Percentiles rank a stretch among this genome's conserved stretches.
These are phyloP conservation scores for Ditylenchus weischeri DNA, from an alignment of 2,888 invertebrate genomes.

Conservation along the genomic window DNA sequence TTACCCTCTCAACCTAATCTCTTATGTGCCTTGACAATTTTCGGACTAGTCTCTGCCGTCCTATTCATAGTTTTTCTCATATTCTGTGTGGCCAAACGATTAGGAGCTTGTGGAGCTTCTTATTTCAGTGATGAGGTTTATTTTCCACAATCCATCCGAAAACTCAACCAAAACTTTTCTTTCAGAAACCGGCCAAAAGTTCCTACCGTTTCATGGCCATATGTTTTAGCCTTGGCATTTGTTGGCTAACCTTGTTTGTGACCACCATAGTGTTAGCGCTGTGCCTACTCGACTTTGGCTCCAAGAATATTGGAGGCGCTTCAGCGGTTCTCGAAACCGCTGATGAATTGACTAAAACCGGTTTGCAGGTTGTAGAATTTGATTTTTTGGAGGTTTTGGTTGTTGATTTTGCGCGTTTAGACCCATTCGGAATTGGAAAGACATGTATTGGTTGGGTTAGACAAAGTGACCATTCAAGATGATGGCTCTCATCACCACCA, in stretches of 20 bases:
- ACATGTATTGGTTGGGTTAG: neutral
- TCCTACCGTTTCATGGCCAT: neutral
- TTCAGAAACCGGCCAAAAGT: neutral
- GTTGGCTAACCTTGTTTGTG: neutral
- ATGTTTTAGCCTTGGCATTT: neutral
- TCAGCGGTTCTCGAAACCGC: neutral
- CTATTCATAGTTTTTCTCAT: conserved; percentile 1
- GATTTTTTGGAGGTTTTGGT: too few species aligned
- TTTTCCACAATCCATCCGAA: neutral
- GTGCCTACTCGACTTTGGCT: neutral
- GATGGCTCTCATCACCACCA: conserved; percentile 1
- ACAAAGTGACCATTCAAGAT: conserved; percentile 5
- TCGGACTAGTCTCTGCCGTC: conserved; percentile 7
- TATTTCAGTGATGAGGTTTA: neutral
- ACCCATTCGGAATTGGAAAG: neutral
- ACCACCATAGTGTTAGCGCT: neutral
- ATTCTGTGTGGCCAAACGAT: neutral
- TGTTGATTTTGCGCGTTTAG: neutral
- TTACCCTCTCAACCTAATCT: conserved; percentile 9
- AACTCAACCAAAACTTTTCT: neutral
- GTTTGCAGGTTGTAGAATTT: neutral
- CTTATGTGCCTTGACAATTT: conserved; percentile 8
- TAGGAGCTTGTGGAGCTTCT: conserved; percentile 5
- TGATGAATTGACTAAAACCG: neutral
- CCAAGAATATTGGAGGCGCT: neutral